Base-by-base conservation (phyloP, 1,140 invertebrate species). In the Lethrus apterus region DNA sequence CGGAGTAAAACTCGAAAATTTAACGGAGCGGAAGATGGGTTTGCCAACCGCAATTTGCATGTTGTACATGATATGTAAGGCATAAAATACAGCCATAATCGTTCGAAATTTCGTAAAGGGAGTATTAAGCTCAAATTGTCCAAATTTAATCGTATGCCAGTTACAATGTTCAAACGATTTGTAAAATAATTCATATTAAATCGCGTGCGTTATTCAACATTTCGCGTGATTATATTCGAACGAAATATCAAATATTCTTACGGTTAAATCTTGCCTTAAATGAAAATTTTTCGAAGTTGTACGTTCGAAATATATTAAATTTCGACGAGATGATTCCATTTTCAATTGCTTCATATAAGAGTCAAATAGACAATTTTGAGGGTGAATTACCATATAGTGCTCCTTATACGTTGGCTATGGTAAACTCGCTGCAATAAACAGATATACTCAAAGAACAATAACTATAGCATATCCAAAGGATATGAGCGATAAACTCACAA, bases 1-100 rank as follows among this genome's bases (percentile, higher is more conserved):
- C 19, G 44, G 34, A 40, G 35, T 43, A 45, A 51, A 51, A 46
- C 38, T 51, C 31, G 44, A 51, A 51, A 47, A 34, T 40, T 51
- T 48, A 54, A 54, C 48, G 30, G 44, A 54, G 44, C 45, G 52
- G 31, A 54, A 54, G 44, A 40, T 20, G 38, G 32, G 26, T 35
- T 36, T 36, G 31, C 43, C 48, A 31, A 38, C 20, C 17, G 42
- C 44, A 53, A 54, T 54, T 54, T 54, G 48, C 48, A 48, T 54
- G 47, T 49, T 53, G 44, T 54, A 54, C 48, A 47, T 48, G 48
- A 54, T 54, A 46, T 54, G 44, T 54, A 43, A 23, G 35, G 36
- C 34, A 34, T 54, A 43, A 33, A 20, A 41, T 15, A 23, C 30
- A 36, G 18, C 14, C 21, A 41, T 48, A 48, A 48, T 48, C 46